Evolutionary conservation across 2,888 invertebrate species (phyloP).

Genomic region (Plutella xylostella): DNA sequence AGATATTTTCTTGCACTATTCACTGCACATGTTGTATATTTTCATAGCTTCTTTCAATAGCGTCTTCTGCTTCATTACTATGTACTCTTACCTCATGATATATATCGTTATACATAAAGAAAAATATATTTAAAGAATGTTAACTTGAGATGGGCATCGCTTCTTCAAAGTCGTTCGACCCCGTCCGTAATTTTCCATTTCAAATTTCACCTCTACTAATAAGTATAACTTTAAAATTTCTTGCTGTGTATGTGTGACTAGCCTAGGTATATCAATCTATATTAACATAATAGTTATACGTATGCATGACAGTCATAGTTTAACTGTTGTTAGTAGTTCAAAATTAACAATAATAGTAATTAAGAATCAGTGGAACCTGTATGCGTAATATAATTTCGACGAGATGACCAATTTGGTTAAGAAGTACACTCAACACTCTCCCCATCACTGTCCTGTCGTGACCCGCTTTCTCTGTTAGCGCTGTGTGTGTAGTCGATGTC

Average conservation of each 20-base stretch:
- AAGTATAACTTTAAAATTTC: slow-evolving; percentile 42
- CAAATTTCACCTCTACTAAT: slow-evolving; percentile 38
- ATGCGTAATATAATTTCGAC: slow-evolving; percentile 29
- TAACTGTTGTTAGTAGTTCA: slow-evolving; percentile 61
- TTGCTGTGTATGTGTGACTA: slow-evolving; percentile 58
- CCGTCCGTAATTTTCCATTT: slow-evolving; percentile 33
- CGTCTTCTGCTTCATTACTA: slow-evolving; percentile 32
- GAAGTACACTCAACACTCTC: background rate
- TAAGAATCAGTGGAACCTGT: slow-evolving; percentile 38
- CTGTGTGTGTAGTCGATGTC: background rate
- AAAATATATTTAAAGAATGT: slow-evolving; percentile 1
- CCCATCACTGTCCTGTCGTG: background rate
- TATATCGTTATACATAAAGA: slow-evolving; percentile 1
- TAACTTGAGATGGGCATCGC: slow-evolving; percentile 32
- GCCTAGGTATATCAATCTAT: slow-evolving; percentile 45
- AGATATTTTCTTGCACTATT: slow-evolving; percentile 55
- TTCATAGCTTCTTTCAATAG: slow-evolving; percentile 58
- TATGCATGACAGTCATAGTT: slow-evolving; percentile 62
- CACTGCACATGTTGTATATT: slow-evolving; percentile 47
- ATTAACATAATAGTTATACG: slow-evolving; percentile 45
- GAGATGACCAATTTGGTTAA: slow-evolving; percentile 34
- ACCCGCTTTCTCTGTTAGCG: slow-evolving; percentile 2
- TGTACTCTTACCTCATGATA: slow-evolving; percentile 15
- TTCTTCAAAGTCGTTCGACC: slow-evolving; percentile 28
- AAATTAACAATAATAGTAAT: slow-evolving; percentile 58